These are phyloP conservation scores for Sinodicranocentrus sp. DNA, from an alignment of 2,888 invertebrate genomes.

Conservation along the genomic window DNA sequence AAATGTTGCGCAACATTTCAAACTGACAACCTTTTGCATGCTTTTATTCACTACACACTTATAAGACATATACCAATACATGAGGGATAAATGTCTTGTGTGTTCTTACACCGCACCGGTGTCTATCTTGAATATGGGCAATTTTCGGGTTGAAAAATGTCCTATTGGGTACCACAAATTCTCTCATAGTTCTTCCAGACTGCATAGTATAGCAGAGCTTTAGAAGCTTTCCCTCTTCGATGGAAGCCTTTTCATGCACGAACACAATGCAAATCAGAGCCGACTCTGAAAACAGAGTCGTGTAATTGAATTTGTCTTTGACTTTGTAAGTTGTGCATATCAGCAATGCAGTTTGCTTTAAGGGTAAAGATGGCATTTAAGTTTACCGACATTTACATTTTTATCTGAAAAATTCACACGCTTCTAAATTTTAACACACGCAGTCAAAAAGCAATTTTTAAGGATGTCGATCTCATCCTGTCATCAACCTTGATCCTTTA, in stretches of 20 bases:
- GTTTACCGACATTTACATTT: too few species aligned
- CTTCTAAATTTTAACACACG: too few species aligned
- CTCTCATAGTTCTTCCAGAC: not conserved
- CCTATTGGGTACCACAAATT: slow-evolving; percentile 3
- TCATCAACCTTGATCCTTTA: slow-evolving; percentile 48
- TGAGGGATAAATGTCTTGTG: too few species aligned
- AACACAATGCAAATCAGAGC: not conserved
- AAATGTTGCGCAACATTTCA: slow-evolving; percentile 29
- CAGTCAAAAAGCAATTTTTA: too few species aligned
- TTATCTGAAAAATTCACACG: too few species aligned
- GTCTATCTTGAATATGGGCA: not conserved
- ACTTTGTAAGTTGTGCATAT: not conserved
- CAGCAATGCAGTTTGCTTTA: too few species aligned
- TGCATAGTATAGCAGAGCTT: too few species aligned
- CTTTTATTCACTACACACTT: slow-evolving; percentile 14
- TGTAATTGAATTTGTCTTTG: not conserved
- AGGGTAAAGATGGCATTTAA: too few species aligned
- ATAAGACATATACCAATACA: too few species aligned
- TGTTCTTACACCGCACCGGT: not conserved
- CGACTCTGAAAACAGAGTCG: not conserved
- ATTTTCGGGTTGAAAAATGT: slow-evolving; percentile 9
- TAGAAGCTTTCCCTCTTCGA: not conserved
- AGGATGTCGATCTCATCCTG: too few species aligned
- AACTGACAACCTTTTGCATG: slow-evolving; percentile 24
- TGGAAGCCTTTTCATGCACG: not conserved